phyloP scores from a whole-genome alignment of 1,140 invertebrate species.

The Tetraneura akinire region DNA sequence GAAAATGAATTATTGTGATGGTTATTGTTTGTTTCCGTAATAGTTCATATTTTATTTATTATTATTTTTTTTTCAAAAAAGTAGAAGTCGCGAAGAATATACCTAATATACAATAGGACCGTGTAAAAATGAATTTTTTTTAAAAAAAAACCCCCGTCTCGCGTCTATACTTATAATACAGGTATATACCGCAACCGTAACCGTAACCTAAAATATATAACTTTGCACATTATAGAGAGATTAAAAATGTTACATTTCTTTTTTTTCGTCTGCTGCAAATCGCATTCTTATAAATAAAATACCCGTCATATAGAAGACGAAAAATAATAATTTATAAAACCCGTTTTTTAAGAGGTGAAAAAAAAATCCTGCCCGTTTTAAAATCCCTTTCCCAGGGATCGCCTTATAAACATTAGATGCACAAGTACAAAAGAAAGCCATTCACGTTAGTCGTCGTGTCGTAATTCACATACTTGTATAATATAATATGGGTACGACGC shows the following conservation, averaged over 20 bases:
- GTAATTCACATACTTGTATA: neutral
- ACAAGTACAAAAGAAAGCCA: conserved; percentile 9
- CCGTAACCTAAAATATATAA: neutral
- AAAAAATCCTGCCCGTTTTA: conserved; percentile 14
- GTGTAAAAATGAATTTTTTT: no score
- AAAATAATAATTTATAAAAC: conserved; percentile 10
- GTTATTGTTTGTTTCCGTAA: no score
- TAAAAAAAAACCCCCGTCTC: no score
- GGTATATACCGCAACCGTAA: neutral
- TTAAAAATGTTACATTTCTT: conserved; percentile 12
- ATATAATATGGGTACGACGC: neutral
- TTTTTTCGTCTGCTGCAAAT: no score
- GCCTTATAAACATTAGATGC: neutral
- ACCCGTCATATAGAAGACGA: neutral
- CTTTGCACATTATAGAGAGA: neutral
- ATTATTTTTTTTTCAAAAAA: no score
- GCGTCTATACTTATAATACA: no score
- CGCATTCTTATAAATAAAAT: neutral
- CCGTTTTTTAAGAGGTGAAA: conserved; percentile 1
- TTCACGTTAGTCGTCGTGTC: conserved; percentile 7
- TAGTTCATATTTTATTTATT: no score
- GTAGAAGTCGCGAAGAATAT: no score
- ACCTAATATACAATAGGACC: no score
- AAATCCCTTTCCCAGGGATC: conserved; percentile 34
- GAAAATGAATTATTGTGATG: no score